These are phyloP conservation scores for Prenolepis imparis DNA, from an alignment of 2,888 invertebrate genomes.

Conservation along the genomic window DNA sequence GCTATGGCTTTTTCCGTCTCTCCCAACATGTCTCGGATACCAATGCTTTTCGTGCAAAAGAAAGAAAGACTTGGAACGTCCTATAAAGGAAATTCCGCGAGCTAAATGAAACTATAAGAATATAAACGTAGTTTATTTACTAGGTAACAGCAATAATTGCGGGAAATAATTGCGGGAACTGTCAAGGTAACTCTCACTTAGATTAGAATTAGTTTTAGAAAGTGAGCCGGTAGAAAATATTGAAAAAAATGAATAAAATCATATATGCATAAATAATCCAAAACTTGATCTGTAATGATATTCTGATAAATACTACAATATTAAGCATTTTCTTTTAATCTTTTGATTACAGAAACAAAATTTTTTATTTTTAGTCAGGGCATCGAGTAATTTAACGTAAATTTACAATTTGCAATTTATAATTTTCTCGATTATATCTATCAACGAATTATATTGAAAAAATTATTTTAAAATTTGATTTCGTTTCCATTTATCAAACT, in stretches of 20 bases:
- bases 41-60: conserved; percentile 22
- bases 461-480: conserved; percentile 1
- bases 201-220: conserved; percentile 5
- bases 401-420: neutral
- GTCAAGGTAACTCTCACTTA: neutral
- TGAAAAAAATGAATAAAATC: neutral
- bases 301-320: conserved; percentile 1
- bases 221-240: neutral
- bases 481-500: neutral
- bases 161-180: conserved; percentile 25
- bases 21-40: conserved; percentile 36
- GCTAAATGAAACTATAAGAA: conserved; percentile 28
- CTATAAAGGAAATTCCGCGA: conserved; percentile 4
- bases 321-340: neutral
- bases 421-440: neutral
- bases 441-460: neutral
- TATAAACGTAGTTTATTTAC: conserved; percentile 36
- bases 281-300: neutral
- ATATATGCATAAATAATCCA: neutral
- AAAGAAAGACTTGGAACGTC: neutral
- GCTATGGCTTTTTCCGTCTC: conserved; percentile 46
- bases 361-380: neutral
- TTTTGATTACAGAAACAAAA: neutral
- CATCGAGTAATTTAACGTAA: neutral
- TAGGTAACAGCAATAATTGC: conserved; percentile 40